These are phyloP conservation scores for Cynopterus brachyotis DNA, from an alignment of 2,113 vertebrate genomes.

Conservation along the genomic window DNA sequence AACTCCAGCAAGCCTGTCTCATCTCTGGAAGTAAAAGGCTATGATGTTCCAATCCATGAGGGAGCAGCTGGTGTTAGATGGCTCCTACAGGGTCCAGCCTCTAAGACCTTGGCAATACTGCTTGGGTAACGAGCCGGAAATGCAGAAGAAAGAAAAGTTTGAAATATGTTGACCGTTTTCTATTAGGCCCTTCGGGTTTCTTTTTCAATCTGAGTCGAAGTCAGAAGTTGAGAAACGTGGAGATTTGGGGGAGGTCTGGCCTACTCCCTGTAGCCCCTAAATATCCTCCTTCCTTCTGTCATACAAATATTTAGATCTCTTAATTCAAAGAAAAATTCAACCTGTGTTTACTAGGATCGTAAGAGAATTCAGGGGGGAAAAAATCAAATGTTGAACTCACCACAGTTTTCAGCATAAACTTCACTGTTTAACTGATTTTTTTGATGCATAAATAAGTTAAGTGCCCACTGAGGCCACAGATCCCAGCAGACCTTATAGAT, in stretches of 20 bases:
- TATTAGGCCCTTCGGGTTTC: background rate
- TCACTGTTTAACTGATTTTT: background rate
- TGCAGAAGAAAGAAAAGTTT: constrained; percentile 47
- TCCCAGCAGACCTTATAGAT: background rate
- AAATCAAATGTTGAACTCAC: background rate
- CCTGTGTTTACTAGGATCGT: background rate
- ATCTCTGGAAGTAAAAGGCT: constrained; percentile 48
- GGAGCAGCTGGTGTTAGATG: background rate
- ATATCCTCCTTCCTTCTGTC: background rate
- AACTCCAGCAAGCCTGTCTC: constrained; percentile 46
- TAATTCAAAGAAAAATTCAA: background rate
- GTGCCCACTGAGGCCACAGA: background rate
- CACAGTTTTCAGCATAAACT: background rate
- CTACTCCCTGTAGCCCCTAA: background rate
- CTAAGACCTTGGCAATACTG: constrained; percentile 42
- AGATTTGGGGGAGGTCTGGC: background rate
- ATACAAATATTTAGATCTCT: background rate
- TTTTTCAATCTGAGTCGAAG: constrained; percentile 58
- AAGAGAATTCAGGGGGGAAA: background rate
- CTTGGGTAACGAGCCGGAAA: constrained; percentile 49
- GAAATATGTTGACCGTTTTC: constrained; percentile 39
- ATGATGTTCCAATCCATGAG: background rate
- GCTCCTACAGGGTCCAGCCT: background rate
- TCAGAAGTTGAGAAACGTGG: constrained; percentile 29
- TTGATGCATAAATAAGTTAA: background rate